These are phyloP conservation scores for Antrozous pallidus DNA, from an alignment of 2,797 vertebrate species.

Conservation along the genomic window DNA sequence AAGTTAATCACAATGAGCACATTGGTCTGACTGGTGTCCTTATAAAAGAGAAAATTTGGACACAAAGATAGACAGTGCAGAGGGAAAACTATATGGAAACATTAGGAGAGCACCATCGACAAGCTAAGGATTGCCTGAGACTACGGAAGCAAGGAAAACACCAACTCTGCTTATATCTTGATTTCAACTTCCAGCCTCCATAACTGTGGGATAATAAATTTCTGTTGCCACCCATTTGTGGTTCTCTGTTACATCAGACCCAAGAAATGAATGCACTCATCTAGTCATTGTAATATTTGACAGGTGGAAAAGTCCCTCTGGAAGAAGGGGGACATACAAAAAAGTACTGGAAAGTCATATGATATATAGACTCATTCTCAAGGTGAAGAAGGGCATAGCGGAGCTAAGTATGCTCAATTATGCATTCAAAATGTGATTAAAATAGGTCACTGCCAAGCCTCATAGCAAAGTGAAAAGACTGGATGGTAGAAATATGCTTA, in stretches of 20 bases:
- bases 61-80: not conserved
- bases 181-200: too few species aligned
- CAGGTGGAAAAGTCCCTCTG: not conserved
- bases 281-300: not conserved
- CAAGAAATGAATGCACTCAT: not conserved
- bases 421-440: not conserved
- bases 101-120: too few species aligned
- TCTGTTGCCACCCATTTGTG: not conserved
- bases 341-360: not conserved
- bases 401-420: not conserved
- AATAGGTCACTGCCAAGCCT: not conserved
- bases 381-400: not conserved
- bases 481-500: not conserved
- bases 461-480: not conserved
- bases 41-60: too few species aligned
- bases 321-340: not conserved
- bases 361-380: not conserved
- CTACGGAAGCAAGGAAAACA: not conserved
- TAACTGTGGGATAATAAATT: not conserved
- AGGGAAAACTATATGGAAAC: not conserved
- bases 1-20: too few species aligned
- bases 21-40: too few species aligned
- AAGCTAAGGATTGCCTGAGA: not conserved
- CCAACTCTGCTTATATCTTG: too few species aligned
- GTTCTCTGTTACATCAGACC: not conserved